phyloP scores from a whole-genome alignment of 2,888 invertebrate species.

The Lumbricus terrestris region DNA sequence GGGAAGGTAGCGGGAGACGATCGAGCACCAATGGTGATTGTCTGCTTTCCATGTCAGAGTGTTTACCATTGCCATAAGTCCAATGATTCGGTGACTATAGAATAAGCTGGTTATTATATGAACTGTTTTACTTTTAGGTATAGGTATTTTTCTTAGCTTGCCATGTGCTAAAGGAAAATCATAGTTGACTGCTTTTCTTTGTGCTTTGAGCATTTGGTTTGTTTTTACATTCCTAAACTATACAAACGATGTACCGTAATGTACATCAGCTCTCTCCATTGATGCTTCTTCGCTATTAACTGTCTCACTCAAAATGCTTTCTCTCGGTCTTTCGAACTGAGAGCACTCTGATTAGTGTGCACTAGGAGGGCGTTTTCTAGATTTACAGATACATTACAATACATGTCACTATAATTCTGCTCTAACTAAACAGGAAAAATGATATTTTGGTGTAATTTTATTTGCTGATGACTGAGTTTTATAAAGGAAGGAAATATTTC shows the following conservation, averaged over 20 bases:
- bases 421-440: neutral
- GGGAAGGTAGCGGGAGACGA: too few relatives aligned
- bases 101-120: neutral
- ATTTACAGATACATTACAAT: too few relatives aligned
- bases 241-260: too few relatives aligned
- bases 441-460: neutral
- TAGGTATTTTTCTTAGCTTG: neutral
- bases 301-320: too few relatives aligned
- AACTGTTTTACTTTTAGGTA: neutral
- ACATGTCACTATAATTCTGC: neutral
- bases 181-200: neutral
- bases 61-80: too few relatives aligned
- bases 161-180: neutral
- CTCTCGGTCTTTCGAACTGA: too few relatives aligned
- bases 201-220: neutral
- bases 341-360: too few relatives aligned
- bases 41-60: too few relatives aligned
- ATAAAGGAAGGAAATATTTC: neutral
- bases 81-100: neutral
- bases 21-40: too few relatives aligned
- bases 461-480: neutral
- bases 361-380: too few relatives aligned
- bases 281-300: too few relatives aligned
- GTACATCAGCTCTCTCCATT: too few relatives aligned
- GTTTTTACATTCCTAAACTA: neutral